Conservation (phyloP, 1,140 invertebrate species). For the Leptinotarsa undecemlineata region DNA sequence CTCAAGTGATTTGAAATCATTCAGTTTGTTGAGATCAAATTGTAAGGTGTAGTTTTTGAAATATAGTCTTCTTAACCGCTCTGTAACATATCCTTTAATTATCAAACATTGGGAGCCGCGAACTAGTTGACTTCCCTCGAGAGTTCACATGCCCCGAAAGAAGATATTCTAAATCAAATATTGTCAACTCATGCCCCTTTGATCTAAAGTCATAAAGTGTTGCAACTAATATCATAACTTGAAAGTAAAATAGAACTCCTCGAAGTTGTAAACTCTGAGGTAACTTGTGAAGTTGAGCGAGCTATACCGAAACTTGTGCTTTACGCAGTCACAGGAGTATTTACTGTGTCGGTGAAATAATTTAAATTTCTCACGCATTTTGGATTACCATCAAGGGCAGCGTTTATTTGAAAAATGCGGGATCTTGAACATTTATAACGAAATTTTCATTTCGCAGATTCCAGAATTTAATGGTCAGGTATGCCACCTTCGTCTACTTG, state of each 20-base stretch:
- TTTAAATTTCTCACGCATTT: background rate
- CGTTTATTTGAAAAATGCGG: too few species aligned
- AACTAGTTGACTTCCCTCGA: background rate
- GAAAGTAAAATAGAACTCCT: conserved; percentile 13
- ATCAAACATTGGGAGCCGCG: too few species aligned
- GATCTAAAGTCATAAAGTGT: conserved; percentile 21
- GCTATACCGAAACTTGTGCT: background rate
- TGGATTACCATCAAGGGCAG: background rate
- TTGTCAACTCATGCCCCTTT: conserved; percentile 10
- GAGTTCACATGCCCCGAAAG: background rate
- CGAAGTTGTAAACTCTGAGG: conserved; percentile 14
- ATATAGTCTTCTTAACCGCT: too few species aligned
- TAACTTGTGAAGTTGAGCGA: conserved; percentile 1
- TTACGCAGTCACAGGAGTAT: background rate
- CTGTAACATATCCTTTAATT: too few species aligned
- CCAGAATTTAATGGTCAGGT: too few species aligned
- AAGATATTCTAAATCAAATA: conserved; percentile 18
- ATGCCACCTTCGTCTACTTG: too few species aligned
- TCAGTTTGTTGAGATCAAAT: too few species aligned
- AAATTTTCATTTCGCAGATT: too few species aligned
- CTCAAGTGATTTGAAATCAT: too few species aligned
- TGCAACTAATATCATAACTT: conserved; percentile 21
- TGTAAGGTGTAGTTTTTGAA: too few species aligned
- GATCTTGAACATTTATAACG: too few species aligned
- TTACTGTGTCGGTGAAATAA: background rate